phyloP scores from a whole-genome alignment of 2,113 vertebrate genomes.

The Microtus oregoni region DNA sequence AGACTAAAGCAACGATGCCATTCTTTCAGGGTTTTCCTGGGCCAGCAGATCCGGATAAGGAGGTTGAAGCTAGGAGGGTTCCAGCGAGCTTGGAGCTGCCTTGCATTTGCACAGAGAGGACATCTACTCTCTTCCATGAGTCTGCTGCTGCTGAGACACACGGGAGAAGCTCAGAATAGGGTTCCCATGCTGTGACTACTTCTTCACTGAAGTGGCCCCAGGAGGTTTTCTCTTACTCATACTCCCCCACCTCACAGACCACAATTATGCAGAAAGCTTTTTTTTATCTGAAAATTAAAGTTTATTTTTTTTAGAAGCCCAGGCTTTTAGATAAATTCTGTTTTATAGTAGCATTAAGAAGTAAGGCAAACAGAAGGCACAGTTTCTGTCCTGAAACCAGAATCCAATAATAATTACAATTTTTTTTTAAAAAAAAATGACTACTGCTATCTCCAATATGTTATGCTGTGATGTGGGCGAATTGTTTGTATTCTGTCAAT shows the following conservation, averaged over 20 bases:
- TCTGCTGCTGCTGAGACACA: background rate
- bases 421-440: background rate
- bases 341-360: conserved; percentile 45
- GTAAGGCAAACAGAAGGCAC: conserved; percentile 37
- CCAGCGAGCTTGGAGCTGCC: conserved; percentile 35
- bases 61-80: conserved; percentile 37
- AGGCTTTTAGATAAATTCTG: conserved; percentile 65
- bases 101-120: conserved; percentile 25
- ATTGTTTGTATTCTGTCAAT: no score
- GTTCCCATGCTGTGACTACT: background rate
- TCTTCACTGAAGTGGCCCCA: background rate
- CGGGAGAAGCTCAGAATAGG: background rate
- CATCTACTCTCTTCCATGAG: background rate
- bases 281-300: conserved; percentile 62
- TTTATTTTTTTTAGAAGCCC: conserved; percentile 9
- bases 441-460: background rate
- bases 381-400: conserved; percentile 55
- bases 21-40: conserved; percentile 36
- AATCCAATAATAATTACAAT: conserved; percentile 61
- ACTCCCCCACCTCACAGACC: conserved; percentile 48
- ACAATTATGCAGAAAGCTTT: background rate
- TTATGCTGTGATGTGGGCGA: background rate
- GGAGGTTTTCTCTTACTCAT: conserved; percentile 32
- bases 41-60: background rate
- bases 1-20: conserved; percentile 35